phyloP scores from a whole-genome alignment of 2,113 vertebrate species.

The Catharus bicknelli region DNA sequence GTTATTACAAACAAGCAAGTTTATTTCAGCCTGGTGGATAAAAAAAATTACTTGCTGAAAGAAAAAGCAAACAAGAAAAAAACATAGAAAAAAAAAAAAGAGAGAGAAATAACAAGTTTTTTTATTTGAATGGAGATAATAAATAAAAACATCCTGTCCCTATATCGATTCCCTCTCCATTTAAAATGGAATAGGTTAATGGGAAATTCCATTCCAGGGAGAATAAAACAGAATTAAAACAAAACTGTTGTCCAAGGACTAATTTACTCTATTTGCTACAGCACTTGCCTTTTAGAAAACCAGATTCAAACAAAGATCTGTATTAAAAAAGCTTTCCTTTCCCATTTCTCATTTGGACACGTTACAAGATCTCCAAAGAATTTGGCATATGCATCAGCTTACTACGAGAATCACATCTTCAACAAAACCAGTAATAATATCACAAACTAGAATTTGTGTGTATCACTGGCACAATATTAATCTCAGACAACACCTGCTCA shows the following conservation, averaged over 20 bases:
- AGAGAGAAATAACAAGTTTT: background rate
- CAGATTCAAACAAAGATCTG: background rate
- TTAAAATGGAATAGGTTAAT: conserved; percentile 5
- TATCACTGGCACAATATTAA: background rate
- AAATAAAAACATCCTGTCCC: background rate
- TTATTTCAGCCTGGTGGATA: background rate
- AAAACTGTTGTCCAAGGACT: background rate
- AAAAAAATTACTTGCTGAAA: background rate
- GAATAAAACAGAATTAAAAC: background rate
- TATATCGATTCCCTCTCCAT: background rate
- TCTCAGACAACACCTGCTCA: conserved; percentile 1
- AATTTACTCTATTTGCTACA: background rate
- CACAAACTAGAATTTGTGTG: background rate
- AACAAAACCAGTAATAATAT: background rate
- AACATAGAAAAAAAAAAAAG: fast-evolving
- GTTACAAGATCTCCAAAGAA: background rate
- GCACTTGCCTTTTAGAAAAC: background rate
- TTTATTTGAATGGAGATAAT: background rate
- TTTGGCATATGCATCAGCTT: background rate
- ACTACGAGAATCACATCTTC: background rate
- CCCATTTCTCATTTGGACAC: background rate
- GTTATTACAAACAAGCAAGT: background rate
- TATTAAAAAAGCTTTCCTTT: background rate
- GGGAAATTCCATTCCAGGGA: background rate
- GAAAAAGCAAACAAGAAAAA: background rate